Base-by-base conservation (phyloP, 1,140 invertebrate species). In the Anastatus disparis region DNA sequence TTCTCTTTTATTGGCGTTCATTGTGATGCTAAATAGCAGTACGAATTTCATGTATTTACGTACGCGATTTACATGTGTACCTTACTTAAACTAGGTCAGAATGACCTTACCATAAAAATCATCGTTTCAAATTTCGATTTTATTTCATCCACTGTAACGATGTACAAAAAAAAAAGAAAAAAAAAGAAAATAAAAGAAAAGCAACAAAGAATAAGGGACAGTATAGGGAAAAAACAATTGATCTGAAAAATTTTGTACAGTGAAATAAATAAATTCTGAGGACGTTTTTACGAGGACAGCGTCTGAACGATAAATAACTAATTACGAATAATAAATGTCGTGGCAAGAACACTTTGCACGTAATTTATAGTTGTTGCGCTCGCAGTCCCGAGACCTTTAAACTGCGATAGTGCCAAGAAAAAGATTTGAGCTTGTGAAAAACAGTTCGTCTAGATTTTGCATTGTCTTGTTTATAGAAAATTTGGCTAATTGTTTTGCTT, bases 281-380 rank as follows among this genome's bases (percentile, higher is more conserved):
- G 46, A 53, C 67, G 35, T 42, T 69, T 69, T 61, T 61, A 69
- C 58, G 58, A 62, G 67, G 15, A 35, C 12, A 8, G 12, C 3
- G 9, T 3, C 35, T 29, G 20, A 46, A 24, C 46, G 58, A 62
- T 52, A 55, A 69, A 61, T 69, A 44, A 62, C 48, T 69, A 69
- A 69, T 69, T 69, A 69, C 56, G 58, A 69, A 62, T 62, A 53
- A 61, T 69, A 69, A 69, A 69, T 31, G 67, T 69, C 67, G 24
- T 3, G 15, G 10, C 8, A 20, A n/a, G n/a, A 17, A 26, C 17
- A 20, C 40, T 35, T n/a, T 17, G 3, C 40, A 7, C 26, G 1
- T 68, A 27, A 67, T 68, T 68, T 59, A 68, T 48, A 22, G 31
- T 6, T 35, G 27, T 40, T 38, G 29, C 26, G n/a, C 12, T 58